Conservation (phyloP, 2,797 vertebrate genomes). For the Antennarius maculatus region DNA sequence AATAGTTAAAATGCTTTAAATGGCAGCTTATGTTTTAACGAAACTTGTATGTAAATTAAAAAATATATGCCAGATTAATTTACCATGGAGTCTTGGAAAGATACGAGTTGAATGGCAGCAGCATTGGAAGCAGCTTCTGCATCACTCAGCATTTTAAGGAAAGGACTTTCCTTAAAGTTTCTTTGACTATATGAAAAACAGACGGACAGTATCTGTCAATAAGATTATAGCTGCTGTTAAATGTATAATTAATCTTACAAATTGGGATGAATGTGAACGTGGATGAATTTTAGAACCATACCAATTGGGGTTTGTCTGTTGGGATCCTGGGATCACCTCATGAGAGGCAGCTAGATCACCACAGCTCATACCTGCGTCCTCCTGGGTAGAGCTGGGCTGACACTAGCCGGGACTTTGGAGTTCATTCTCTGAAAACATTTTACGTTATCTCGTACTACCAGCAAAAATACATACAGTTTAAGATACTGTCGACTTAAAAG, state of each 20-base stretch:
- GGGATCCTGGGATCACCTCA: constrained; percentile 34
- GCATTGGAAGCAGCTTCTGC: constrained; percentile 79
- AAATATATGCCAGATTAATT: constrained; percentile 76
- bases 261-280: not conserved
- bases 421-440: constrained; percentile 64
- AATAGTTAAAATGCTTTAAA: not conserved
- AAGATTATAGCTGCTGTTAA: not conserved
- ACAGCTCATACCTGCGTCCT: constrained; percentile 47
- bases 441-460: not conserved
- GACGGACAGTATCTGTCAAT: not conserved
- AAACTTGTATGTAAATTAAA: not conserved
- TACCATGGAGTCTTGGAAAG: constrained; percentile 80
- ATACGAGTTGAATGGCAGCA: constrained; percentile 80
- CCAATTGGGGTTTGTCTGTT: constrained; percentile 49
- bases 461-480: constrained; percentile 9
- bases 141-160: constrained; percentile 78
- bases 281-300: constrained; percentile 35
- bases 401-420: constrained; percentile 45
- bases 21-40: not conserved
- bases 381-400: constrained; percentile 53
- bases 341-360: constrained; percentile 39
- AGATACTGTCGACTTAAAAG: not conserved
- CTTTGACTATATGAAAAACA: constrained; percentile 49
- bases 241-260: not conserved
- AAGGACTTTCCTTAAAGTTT: constrained; percentile 41